Base-by-base conservation (phyloP, 2,888 invertebrate genomes). In the Masnerella sp. region DNA sequence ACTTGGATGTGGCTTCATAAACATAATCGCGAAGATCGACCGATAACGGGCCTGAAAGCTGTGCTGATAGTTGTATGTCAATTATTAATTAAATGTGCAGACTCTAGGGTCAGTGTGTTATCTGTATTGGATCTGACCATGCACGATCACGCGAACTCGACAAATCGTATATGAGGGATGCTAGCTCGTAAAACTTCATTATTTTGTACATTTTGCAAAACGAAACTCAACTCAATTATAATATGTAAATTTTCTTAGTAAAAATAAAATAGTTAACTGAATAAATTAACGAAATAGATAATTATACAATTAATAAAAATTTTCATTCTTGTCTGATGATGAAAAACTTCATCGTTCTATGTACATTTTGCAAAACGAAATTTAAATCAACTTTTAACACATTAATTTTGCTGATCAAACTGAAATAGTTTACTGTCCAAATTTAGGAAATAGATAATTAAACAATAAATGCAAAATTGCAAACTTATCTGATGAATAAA, bases 71-170 rank as follows among this genome's bases (percentile, higher is more conserved):
- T 54, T 12, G 25, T 42, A 64, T 80, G 72, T 82, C 80, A 82
- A 84, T 85, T 81, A 84, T 83, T 84, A 81, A 82, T 82, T 83
- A 80, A 81, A 81, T 74, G 80, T 69, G 70, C 51, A 74, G 71
- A 79, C 80, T 75, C 75, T 69, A 67, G 72, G 68, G 74, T 65
- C 61, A 43, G 52, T 72, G 74, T 79, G 75, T 79, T 80, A 84
- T 83, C 83, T 73, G 74, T 76, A 79, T 74, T 49, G 78, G 78
- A 84, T 74, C 74, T 38, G 15, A 54, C 67, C 71, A 61, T 47
- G 30, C 56, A 38, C 68, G 56, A 76, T 79, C 83, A 81, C 83
- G 83, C 83, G 71, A 82, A 62, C 76, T 76, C 56, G 58, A 68
- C 75, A 74, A 74, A 65, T 58, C 52, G 43, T 62, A 42, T 40